phyloP scores from a whole-genome alignment of 2,888 invertebrate genomes.

The Lepas anatifera region DNA sequence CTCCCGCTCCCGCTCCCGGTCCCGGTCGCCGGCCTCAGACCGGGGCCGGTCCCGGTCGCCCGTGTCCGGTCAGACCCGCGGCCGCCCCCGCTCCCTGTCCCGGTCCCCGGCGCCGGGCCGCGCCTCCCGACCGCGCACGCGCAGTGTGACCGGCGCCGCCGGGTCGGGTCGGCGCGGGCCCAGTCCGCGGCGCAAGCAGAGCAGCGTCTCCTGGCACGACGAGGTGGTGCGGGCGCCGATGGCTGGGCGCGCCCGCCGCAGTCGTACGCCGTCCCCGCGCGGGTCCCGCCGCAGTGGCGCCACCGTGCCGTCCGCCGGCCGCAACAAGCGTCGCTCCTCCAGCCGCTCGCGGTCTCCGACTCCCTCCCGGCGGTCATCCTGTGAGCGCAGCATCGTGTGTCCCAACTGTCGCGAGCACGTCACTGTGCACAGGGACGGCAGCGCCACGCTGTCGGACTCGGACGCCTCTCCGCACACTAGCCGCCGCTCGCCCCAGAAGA shows the following conservation, averaged over 20 bases:
- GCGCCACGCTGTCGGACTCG: not conserved
- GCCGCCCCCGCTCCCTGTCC: not conserved
- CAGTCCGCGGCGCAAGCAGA: not conserved
- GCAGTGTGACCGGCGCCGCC: not conserved
- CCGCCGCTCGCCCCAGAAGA: not conserved
- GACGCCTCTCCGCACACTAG: not conserved
- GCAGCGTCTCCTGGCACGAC: constrained; percentile 7
- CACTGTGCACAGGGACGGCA: not conserved
- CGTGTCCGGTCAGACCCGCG: not conserved
- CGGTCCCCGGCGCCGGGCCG: too few species aligned
- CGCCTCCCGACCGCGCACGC: not conserved
- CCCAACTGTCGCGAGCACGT: not conserved
- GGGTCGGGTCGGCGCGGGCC: not conserved
- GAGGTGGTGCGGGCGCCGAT: not conserved
- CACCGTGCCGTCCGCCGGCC: not conserved
- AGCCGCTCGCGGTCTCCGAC: not conserved
- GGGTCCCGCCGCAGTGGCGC: not conserved
- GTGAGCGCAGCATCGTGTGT: not conserved
- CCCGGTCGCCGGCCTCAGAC: not conserved
- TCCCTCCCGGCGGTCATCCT: not conserved
- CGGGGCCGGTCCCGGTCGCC: too few species aligned
- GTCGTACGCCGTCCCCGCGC: too few species aligned
- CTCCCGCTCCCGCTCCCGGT: not conserved
- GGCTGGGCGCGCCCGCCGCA: not conserved
- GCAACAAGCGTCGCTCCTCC: too few species aligned